Evolutionary conservation across 2,888 invertebrate genomes (phyloP), one percentile per base, ranked within the genome.

Genomic region (Thymelicus sylvestris): DNA sequence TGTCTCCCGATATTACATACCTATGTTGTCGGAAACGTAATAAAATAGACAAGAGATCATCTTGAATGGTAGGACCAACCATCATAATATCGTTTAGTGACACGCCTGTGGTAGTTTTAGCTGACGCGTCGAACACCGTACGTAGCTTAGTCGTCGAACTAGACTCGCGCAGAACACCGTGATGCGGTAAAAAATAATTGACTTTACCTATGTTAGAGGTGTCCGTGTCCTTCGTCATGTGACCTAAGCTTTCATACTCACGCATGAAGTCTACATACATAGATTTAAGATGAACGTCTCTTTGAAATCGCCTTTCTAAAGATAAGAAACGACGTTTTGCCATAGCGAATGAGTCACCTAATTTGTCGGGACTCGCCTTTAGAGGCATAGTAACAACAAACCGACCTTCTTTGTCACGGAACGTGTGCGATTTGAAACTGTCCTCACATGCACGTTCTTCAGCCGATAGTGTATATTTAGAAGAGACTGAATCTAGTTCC

Each of bases 371-470:
- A 19, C 19, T 19, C 19, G 19, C 19, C 19, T 19, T 19, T 19
- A 19, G 19, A 19, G 19, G 19, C 19, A 19, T 19, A 19, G 74
- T 74, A 0, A 79, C 78, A 6, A 75, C 57, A 71, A 78, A 77
- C 0, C 72, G 68, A 19, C 79, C 79, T 8, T n/a, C n/a, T n/a
- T 75, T 47, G 0, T 73, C 50, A 52, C 78, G 65, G 6, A 55
- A 4, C 0, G 65, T 76, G 7, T 67, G 72, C 0, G 65, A 7
- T 12, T 8, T 8, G 64, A 79, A 80, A 44, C 19, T 71, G 13
- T 74, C 50, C 19, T 78, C 77, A 65, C 78, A 78, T 0, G 66
- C 71, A 3, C 66, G 52, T 61, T 78, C 77, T 48, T 78, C 78
- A 0, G 0, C 0, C 0, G 75, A 65, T 7, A 74, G 24, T 6